Conservation (phyloP, 2,797 vertebrate species). For the Halcyon smyrnensis region DNA sequence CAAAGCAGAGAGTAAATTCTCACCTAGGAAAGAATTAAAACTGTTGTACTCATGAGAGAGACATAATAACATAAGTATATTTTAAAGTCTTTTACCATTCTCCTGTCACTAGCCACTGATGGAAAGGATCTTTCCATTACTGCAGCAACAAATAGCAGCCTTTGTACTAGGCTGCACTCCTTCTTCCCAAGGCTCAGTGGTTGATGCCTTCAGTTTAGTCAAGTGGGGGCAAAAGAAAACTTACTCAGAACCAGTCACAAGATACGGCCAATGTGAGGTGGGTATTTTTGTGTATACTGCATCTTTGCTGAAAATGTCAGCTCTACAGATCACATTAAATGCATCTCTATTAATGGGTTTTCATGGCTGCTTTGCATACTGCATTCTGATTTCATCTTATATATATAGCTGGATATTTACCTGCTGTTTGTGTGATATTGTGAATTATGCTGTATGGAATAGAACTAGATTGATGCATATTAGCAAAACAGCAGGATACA, state of each 20-base stretch:
- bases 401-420: background rate
- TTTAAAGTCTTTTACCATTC: background rate
- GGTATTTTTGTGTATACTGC: background rate
- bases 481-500: background rate
- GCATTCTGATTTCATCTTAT: background rate
- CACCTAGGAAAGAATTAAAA: background rate
- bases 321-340: background rate
- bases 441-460: background rate
- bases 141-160: background rate
- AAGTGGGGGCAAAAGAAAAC: background rate
- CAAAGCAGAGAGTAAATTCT: background rate
- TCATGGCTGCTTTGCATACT: background rate
- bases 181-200: background rate
- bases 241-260: background rate
- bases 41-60: rapidly evolving
- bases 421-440: background rate
- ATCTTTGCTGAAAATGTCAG: background rate
- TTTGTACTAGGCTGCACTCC: background rate
- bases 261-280: rapidly evolving
- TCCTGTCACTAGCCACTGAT: background rate
- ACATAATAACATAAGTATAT: background rate
- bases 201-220: background rate
- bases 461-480: background rate
- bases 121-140: background rate
- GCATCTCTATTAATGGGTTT: background rate